These are phyloP conservation scores for Microctenopoma stevenorrisi DNA, from an alignment of 2,797 vertebrate species.

Conservation along the genomic window DNA sequence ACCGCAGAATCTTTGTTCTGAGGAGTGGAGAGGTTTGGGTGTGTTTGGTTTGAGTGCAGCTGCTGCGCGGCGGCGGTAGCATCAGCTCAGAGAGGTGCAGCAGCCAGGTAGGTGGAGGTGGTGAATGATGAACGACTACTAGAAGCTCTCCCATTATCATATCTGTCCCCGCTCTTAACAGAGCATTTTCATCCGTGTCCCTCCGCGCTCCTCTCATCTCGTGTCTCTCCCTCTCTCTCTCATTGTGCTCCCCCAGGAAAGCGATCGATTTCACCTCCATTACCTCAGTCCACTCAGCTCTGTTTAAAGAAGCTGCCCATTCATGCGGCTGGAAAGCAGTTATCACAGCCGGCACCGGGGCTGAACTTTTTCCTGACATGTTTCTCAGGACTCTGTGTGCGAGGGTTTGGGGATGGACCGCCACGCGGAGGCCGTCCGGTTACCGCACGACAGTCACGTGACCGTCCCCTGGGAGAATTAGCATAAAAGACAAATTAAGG, in stretches of 20 bases:
- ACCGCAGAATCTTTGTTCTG: not conserved
- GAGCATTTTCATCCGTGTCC: conserved; percentile 80
- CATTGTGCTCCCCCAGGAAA: conserved; percentile 68
- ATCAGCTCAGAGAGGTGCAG: conserved; percentile 31
- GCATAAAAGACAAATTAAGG: conserved; percentile 80
- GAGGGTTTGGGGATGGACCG: not conserved
- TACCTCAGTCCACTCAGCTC: conserved; percentile 71
- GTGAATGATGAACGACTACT: conserved; percentile 78
- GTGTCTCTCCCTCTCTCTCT: conserved; percentile 25
- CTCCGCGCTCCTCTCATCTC: conserved; percentile 60
- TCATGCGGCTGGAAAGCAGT: conserved; percentile 31
- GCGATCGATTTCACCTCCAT: conserved; percentile 82
- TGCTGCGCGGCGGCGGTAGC: conserved; percentile 21
- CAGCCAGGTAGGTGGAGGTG: conserved; percentile 77
- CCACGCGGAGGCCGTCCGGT: conserved; percentile 14
- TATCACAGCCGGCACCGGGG: not conserved
- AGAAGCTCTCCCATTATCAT: conserved; percentile 81
- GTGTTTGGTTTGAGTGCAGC: conserved; percentile 10
- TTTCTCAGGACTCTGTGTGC: not conserved
- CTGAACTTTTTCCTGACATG: not conserved
- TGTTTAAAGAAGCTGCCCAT: conserved; percentile 44
- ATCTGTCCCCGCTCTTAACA: conserved; percentile 83
- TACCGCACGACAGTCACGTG: conserved; percentile 60
- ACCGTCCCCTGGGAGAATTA: conserved; percentile 69
- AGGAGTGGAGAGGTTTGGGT: not conserved